Evolutionary conservation across 1,140 invertebrate genomes (phyloP), one percentile per base, ranked within the genome.

Genomic region (Ips typographus): DNA sequence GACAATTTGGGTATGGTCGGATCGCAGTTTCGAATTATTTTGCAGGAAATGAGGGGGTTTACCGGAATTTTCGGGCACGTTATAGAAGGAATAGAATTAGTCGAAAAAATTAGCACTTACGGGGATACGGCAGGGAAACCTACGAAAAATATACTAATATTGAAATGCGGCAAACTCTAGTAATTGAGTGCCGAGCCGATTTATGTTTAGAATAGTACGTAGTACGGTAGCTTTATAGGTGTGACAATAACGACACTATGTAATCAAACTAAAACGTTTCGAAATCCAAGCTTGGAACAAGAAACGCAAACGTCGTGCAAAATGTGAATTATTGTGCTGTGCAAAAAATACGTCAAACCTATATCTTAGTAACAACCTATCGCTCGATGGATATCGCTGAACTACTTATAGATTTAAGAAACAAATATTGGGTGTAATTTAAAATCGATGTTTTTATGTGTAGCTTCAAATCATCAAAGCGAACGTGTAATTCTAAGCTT

Each of bases 11-110:
- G 91, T 41, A 87, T 91, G 84, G 92, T 94, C 0, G 92, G 91
- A 37, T 93, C 91, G 44, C 92, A 93, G 77, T 93, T 93, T 81
- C 88, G 91, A 53, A 88, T 93, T 65, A 90, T 93, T 71, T 79
- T 93, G 63, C 89, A 90, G 70, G 90, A 92, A 75, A 92, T 91
- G 89, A 84, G 89, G 61, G 88, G 89, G 8, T 93, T 93, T 79
- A 93, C 91, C 1, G 91, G 88, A 6, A 93, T 94, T 65, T 94
- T 94, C 76, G 92, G 89, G 3, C 89, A 88, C 77, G 91, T 94
- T 3, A 85, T 93, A 55, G 90, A 93, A 75, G 92, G 92, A 1
- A 82, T 94, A 41, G 91, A 93, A 75, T 80, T 93, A 43, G 87
- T 93, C 39, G 91, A 93, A 76, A 90, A 89, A 75, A 90, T 94